Conservation (phyloP, 1,140 invertebrate genomes). For the Planococcus citri region DNA sequence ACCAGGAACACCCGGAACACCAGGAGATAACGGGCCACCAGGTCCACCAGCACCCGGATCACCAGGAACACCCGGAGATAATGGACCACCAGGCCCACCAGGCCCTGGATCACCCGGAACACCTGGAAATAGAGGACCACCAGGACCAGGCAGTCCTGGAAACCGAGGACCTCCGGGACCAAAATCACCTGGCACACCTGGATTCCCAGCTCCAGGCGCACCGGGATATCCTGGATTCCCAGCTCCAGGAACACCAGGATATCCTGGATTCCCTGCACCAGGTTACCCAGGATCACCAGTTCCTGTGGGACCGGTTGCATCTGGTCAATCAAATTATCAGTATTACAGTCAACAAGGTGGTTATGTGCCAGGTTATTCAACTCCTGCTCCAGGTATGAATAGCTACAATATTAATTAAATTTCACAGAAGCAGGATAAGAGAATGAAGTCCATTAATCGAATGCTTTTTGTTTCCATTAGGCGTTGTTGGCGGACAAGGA, state of each 20-base stretch:
- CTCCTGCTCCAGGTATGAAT: too few relatives aligned
- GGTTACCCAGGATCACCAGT: conserved; percentile 29
- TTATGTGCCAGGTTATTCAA: too few relatives aligned
- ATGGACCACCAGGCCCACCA: conserved; percentile 19
- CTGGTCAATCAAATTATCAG: too few relatives aligned
- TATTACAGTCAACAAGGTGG: too few relatives aligned
- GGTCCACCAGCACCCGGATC: conserved; percentile 22
- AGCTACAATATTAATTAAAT: too few relatives aligned
- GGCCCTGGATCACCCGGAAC: conserved; percentile 28
- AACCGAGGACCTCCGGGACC: background rate
- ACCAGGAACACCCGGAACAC: conserved; percentile 22
- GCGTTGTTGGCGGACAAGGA: too few relatives aligned
- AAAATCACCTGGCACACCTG: conserved; percentile 24
- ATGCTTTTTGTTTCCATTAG: too few relatives aligned
- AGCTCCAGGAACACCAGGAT: conserved; percentile 27
- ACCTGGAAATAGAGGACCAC: conserved; percentile 29
- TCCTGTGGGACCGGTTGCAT: conserved; percentile 22
- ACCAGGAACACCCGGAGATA: conserved; percentile 26
- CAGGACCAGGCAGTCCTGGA: conserved; percentile 22
- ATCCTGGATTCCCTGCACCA: conserved; percentile 27
- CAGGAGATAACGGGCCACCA: conserved; percentile 24
- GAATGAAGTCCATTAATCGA: too few relatives aligned
- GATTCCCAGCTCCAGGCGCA: conserved; percentile 15
- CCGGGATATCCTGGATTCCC: conserved; percentile 25
- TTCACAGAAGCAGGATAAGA: too few relatives aligned